Base-by-base conservation (phyloP, 2,888 invertebrate genomes). In the Paralinhomoeus sp. region DNA sequence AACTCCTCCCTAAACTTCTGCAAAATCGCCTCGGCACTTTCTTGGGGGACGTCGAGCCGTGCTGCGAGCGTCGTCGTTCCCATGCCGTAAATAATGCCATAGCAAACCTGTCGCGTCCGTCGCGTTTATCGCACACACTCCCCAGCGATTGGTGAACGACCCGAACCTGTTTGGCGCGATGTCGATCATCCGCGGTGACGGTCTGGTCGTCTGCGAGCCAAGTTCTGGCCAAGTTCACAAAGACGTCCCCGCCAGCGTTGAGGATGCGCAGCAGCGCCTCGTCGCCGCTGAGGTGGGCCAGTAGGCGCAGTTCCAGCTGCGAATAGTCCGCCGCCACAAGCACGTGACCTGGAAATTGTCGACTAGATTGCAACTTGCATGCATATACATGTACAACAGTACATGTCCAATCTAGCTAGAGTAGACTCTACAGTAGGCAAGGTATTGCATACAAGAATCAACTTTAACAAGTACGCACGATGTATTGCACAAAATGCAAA, bases 71-170 rank as follows among this genome's bases (percentile, higher is more conserved):
- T 73, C 56, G 74, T 78, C 46, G 74, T 71, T 2, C 91, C 85
- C 77, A 93, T 93, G 9, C 93, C 97, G 63, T 97, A 97, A 45
- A 97, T 77, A 57, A 97, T 83, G 7, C 85, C 91, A 65, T 93
- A 93, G 62, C 85, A 85, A 27, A 91, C 73, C 66, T 84, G 76
- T 9, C 48, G 44, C 35, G 18, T 35, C 18, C 7, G 15, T 15
- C 7, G 15, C 15, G 9, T 12, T 15, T 12, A 15, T 31, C 9
- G 9, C 9, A 9, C 31, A 31, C 31, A 31, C 9, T 31, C 15
- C 9, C 31, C 7, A 31, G 13, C 7, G 36, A 12, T 18, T 13
- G 36, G 35, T 9, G 17, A 22, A 20, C 31, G 35, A 27, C 15
- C 45, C 51, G 40, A 51, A 67, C 67, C 64, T 89, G 87, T 3